These are phyloP conservation scores for Ceratosolen fusciceps DNA, from an alignment of 1,140 invertebrate genomes.

Conservation along the genomic window DNA sequence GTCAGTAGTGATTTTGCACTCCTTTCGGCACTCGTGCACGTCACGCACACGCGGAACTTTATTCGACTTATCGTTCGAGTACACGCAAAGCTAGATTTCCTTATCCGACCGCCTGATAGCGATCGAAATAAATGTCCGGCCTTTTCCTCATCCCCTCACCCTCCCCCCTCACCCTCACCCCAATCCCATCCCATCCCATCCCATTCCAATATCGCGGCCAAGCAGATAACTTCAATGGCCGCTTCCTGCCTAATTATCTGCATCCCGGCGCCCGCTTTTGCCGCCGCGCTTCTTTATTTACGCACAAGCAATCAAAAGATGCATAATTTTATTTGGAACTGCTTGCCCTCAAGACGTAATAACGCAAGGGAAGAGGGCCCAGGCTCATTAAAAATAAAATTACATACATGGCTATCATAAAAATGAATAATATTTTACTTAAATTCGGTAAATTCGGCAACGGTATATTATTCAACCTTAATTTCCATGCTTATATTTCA, in stretches of 20 bases:
- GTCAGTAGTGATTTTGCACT: conserved; percentile 3
- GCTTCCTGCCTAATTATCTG: neutral
- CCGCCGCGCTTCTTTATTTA: neutral
- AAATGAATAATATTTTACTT: too few species aligned
- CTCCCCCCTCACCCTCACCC: too few species aligned
- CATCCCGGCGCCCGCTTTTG: neutral
- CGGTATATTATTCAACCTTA: too few species aligned
- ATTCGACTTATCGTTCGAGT: neutral
- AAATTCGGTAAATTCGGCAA: too few species aligned
- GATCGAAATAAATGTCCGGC: neutral
- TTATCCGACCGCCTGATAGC: neutral
- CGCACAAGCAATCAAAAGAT: neutral
- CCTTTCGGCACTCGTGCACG: neutral
- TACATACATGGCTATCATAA: too few species aligned
- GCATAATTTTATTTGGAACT: neutral
- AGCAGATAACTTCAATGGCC: neutral
- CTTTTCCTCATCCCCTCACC: too few species aligned
- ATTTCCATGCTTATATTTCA: too few species aligned
- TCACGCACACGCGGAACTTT: neutral
- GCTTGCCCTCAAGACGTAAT: too few species aligned
- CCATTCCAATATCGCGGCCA: too few species aligned
- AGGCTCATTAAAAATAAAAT: too few species aligned
- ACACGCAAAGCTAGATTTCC: neutral
- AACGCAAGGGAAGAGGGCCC: too few species aligned
- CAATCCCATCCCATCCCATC: too few species aligned